Evolutionary conservation across 2,113 vertebrate species (phyloP), one percentile per base, ranked within the genome.

Genomic region (Rhinopithecus roxellana): DNA sequence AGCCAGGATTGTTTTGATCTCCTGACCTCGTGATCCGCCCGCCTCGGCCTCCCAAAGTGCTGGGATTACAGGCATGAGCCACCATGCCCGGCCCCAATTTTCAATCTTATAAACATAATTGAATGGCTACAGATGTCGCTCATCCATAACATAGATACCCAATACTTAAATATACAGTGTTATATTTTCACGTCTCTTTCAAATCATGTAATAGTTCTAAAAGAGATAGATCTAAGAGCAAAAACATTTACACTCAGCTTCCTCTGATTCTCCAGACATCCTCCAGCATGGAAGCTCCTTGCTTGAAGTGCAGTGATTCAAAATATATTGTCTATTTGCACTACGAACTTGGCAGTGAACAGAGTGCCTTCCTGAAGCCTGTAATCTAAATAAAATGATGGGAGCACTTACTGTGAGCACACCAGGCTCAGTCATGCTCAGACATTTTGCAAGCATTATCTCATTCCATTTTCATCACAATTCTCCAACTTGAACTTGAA

Each of bases 371-470:
- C 40, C 52, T 8, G 40, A 43, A n/a, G 48, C 48, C 35, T 50
- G 4, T 0, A 25, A 55, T 23, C 50, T 25, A 61, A 61, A 55
- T 55, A 55, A 55, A 67, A 64, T 32, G 67, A 25, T 14, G 30
- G 11, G 14, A 8, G 6, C 6, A 4, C 30, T 35, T 43, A 12
- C 38, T 6, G 27, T 1, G 3, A 14, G 35, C 13, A 20, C 3
- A 1, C 7, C 11, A 3, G 38, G 18, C 25, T 17, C 14, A 8
- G 30, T 45, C 38, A 14, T 0, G 12, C 18, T 43, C 10, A 7
- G 35, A 52, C 35, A 27, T 30, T 70, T 9, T 61, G 43, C 27
- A 23, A 6, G 27, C 11, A 3, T 18, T 45, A 35, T 35, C 40
- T 40, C 74, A 3, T 38, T 32, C 77, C 14, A 5, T 25, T 72